Conservation (phyloP, 92 coral and sea anemone genomes). For the Siderastrea siderea region DNA sequence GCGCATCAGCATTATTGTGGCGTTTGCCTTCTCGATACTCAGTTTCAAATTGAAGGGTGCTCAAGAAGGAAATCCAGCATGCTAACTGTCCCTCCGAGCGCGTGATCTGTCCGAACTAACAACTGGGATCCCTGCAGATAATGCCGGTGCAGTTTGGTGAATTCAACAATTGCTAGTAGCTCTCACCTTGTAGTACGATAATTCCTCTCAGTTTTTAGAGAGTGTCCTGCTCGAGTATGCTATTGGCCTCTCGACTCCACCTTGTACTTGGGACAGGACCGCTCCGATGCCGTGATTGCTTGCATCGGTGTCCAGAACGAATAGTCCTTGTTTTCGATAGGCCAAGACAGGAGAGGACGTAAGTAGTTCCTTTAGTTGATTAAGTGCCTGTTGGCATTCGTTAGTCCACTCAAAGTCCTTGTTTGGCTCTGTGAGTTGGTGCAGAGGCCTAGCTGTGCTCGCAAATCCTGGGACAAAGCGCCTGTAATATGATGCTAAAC, state of each 20-base stretch:
- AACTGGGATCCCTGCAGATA: slow-evolving; percentile 49
- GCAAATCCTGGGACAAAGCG: slow-evolving; percentile 69
- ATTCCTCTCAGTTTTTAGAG: slow-evolving; percentile 48
- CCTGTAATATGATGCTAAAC: slow-evolving; percentile 65
- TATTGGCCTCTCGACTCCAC: slow-evolving; percentile 43
- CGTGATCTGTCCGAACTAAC: slow-evolving; percentile 58
- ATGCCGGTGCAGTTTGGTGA: slow-evolving; percentile 27
- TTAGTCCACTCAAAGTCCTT: slow-evolving; percentile 9
- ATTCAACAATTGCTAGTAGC: slow-evolving; percentile 45
- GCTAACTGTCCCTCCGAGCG: slow-evolving; percentile 31
- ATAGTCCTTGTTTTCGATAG: slow-evolving; percentile 26
- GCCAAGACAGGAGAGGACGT: slow-evolving; percentile 57
- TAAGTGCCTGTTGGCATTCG: slow-evolving; percentile 55
- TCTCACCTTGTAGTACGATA: slow-evolving; percentile 44
- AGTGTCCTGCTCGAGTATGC: slow-evolving; percentile 54
- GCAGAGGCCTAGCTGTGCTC: slow-evolving; percentile 56
- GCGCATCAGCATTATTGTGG: slow-evolving; percentile 52
- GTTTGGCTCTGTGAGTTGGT: slow-evolving; percentile 54
- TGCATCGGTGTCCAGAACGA: slow-evolving; percentile 57
- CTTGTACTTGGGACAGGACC: slow-evolving; percentile 58
- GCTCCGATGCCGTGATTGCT: slow-evolving; percentile 68
- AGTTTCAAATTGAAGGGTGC: slow-evolving; percentile 41
- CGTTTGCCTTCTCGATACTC: slow-evolving; percentile 36
- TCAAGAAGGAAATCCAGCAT: slow-evolving; percentile 47
- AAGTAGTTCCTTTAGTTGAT: slow-evolving; percentile 44